A percentile compares a stretch with the other conserved stretches of the same genome.
Evolutionary conservation across 2,888 invertebrate species (phyloP).

Genomic region (Plemyria rubiginata): DNA sequence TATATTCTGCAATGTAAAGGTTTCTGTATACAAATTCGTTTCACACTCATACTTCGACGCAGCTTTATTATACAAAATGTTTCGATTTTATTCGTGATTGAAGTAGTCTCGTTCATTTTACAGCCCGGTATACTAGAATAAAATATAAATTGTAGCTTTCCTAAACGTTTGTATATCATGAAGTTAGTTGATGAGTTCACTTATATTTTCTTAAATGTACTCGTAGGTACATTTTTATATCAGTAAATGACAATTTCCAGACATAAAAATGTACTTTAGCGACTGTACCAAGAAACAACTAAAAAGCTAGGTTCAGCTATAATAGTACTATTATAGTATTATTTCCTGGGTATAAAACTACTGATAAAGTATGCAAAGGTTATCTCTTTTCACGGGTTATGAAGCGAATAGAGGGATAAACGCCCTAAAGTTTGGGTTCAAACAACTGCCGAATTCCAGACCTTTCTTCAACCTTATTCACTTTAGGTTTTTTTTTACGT

Average conservation of each 20-base stretch:
- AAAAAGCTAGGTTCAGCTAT: neutral
- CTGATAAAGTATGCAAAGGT: neutral
- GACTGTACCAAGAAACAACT: too few relatives aligned
- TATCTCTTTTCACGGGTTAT: slow-evolving; percentile 7
- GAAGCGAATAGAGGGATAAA: slow-evolving; percentile 7
- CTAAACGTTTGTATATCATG: too few relatives aligned
- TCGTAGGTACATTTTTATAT: too few relatives aligned
- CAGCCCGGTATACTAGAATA: too few relatives aligned
- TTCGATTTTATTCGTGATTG: too few relatives aligned
- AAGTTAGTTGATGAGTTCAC: too few relatives aligned
- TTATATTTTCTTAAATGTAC: too few relatives aligned
- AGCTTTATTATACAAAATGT: neutral
- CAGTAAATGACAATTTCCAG: too few relatives aligned
- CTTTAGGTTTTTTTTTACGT: neutral
- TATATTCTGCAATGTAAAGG: slow-evolving; percentile 3
- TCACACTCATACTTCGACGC: neutral
- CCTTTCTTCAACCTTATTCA: slow-evolving; percentile 2
- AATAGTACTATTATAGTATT: neutral
- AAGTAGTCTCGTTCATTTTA: too few relatives aligned
- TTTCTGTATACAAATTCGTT: neutral
- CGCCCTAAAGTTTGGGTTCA: slow-evolving; percentile 6
- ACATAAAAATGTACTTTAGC: too few relatives aligned
- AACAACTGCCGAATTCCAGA: slow-evolving; percentile 3
- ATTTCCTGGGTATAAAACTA: neutral
- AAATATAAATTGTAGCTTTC: too few relatives aligned